Conservation (phyloP, 1,140 invertebrate species). For the Leptoteleia sp. region DNA sequence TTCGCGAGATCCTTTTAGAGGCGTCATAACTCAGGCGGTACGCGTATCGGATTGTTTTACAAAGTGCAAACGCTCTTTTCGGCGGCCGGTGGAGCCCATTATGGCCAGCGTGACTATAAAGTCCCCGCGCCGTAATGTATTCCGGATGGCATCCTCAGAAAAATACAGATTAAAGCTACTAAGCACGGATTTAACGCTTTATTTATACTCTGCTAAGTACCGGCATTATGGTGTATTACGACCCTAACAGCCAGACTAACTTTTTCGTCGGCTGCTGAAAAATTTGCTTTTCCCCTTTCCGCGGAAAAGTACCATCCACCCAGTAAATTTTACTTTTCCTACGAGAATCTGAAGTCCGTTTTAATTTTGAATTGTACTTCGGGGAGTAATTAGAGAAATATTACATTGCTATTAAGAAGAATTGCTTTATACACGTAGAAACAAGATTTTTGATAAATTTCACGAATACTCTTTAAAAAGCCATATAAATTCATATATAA, state of each 20-base stretch:
- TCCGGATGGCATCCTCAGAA: conserved; percentile 71
- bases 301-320: too few species aligned
- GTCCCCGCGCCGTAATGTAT: conserved; percentile 78
- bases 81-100: conserved; percentile 65
- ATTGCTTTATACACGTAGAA: too few species aligned
- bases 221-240: conserved; percentile 79
- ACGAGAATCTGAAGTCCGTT: too few species aligned
- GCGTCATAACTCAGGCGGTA: conserved; percentile 37
- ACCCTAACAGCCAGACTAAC: conserved; percentile 75
- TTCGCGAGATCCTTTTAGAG: conserved; percentile 31
- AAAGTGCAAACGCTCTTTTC: conserved; percentile 49
- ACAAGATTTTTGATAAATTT: too few species aligned
- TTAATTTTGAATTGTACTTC: too few species aligned
- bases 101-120: conserved; percentile 76
- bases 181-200: conserved; percentile 81
- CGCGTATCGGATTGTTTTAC: conserved; percentile 54
- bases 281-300: too few species aligned
- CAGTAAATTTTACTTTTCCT: too few species aligned
- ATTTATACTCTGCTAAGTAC: conserved; percentile 81
- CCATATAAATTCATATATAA: too few species aligned
- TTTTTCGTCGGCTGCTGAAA: too few species aligned
- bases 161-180: conserved; percentile 81
- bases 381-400: too few species aligned
- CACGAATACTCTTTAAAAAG: too few species aligned
- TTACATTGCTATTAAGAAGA: too few species aligned